Conservation (phyloP, 2,888 invertebrate species). For the Pardosa pseudoannulata region DNA sequence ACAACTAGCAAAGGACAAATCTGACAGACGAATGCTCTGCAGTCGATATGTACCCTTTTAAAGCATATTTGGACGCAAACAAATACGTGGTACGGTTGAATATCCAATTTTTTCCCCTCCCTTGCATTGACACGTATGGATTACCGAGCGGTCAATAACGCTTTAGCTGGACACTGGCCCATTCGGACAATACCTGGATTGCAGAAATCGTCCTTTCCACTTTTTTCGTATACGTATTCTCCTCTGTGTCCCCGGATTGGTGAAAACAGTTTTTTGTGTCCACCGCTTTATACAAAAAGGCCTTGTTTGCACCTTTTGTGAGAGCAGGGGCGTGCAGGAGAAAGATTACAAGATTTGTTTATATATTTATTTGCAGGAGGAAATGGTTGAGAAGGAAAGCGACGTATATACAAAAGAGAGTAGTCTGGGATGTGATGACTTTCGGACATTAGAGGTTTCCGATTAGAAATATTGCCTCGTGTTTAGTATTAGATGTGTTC, state of each 20-base stretch:
- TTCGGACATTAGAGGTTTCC: too few species aligned
- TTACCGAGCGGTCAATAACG: conserved; percentile 14
- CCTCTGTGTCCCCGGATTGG: neutral
- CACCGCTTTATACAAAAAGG: neutral
- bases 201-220: neutral
- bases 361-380: too few species aligned
- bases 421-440: too few species aligned
- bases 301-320: conserved; percentile 1
- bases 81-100: neutral
- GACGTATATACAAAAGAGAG: too few species aligned
- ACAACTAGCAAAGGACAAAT: too few species aligned
- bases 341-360: neutral
- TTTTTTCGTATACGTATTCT: too few species aligned
- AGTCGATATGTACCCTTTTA: neutral
- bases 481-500: too few species aligned
- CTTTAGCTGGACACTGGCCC: neutral
- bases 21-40: neutral
- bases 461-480: too few species aligned
- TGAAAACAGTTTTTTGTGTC: neutral
- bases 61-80: neutral
- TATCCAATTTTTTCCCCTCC: neutral
- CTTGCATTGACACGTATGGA: neutral
- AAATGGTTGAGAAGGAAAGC: too few species aligned
- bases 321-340: neutral
- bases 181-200: neutral